These are phyloP conservation scores for Ariopsis seemanni DNA, from an alignment of 2,113 vertebrate species.

Conservation along the genomic window DNA sequence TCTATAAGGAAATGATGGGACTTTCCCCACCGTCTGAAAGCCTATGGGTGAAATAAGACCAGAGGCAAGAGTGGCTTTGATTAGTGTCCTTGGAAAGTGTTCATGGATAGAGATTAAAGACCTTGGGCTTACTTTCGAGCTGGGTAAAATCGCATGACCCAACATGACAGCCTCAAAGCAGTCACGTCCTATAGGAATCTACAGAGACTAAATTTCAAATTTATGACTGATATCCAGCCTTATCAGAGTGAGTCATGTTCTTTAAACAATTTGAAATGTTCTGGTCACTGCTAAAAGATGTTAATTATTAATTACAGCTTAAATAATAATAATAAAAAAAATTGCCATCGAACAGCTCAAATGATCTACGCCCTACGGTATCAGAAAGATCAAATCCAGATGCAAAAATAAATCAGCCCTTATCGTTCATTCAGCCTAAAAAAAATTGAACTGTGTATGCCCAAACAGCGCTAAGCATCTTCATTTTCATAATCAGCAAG, in stretches of 20 bases:
- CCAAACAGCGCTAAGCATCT: not conserved
- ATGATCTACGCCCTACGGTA: not conserved
- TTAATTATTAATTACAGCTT: slow-evolving; percentile 19
- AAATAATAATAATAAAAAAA: slow-evolving; percentile 28
- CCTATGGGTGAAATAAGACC: slow-evolving; percentile 37
- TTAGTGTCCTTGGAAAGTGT: slow-evolving; percentile 47
- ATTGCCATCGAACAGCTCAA: slow-evolving; percentile 14
- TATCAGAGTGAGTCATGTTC: slow-evolving; percentile 26
- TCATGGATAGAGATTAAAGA: slow-evolving; percentile 48
- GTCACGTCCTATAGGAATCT: slow-evolving; percentile 28
- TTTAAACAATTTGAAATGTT: not conserved
- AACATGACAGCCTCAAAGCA: slow-evolving; percentile 49
- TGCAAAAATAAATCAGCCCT: slow-evolving; percentile 6
- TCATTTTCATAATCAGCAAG: not conserved
- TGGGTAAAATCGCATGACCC: slow-evolving; percentile 62
- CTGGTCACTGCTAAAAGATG: not conserved
- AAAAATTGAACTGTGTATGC: not conserved
- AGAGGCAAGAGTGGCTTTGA: slow-evolving; percentile 40
- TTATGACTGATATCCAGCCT: slow-evolving; percentile 40
- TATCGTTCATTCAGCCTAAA: not conserved
- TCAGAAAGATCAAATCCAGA: not conserved
- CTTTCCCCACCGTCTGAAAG: slow-evolving; percentile 46
- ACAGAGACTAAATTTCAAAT: slow-evolving; percentile 35
- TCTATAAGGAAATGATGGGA: slow-evolving; percentile 46
- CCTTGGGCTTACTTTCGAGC: slow-evolving; percentile 63